Evolutionary conservation across 2,797 vertebrate genomes (phyloP), one percentile per base, ranked within the genome.

Genomic region (Hozukius guyotensis): DNA sequence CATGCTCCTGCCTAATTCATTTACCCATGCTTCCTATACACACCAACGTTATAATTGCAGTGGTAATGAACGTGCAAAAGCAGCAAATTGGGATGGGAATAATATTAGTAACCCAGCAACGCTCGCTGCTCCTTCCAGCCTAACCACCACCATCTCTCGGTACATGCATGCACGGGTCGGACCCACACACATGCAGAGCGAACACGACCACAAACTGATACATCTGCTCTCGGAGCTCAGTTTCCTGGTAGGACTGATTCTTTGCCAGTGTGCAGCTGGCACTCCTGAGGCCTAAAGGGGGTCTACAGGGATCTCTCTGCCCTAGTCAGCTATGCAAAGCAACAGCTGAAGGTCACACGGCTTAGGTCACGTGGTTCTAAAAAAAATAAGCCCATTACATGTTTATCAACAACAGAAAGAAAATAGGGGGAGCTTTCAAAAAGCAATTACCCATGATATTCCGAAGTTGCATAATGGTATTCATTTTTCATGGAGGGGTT

Each of bases 1-100:
- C 94, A 95, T 91, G 82, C 86, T 93, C 85, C 87, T 86, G 82
- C 88, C 95, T 96, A 95, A 96, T 96, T 96, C 81, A 91, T 95
- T 97, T 97, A 95, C 82, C 80, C 92, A 90, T 92, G 92, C 88
- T 87, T 96, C 92, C 88, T 92, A 94, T 91, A 93, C 83, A 94
- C 96, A 88, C 95, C 92, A 94, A 85, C 88, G 92, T 94, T 93
- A 93, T 97, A 97, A 97, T 96, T 96, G 95, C 93, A 92, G 94
- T 93, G 83, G 92, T 96, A 97, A 96, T 94, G 94, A 96, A 92
- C 83, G 87, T 94, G 91, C 94, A 96, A 96, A 96, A 94, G 95
- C 91, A 95, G 94, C 93, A 97, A 97, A 97, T 96, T 96, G 92
- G 85, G 93, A 96, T 92, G 95, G 94, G 96, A 97, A 95, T 92